Evolutionary conservation across 2,888 invertebrate species (phyloP), one percentile per base, ranked within the genome.

Genomic region (Cryptocheilus praepositus): DNA sequence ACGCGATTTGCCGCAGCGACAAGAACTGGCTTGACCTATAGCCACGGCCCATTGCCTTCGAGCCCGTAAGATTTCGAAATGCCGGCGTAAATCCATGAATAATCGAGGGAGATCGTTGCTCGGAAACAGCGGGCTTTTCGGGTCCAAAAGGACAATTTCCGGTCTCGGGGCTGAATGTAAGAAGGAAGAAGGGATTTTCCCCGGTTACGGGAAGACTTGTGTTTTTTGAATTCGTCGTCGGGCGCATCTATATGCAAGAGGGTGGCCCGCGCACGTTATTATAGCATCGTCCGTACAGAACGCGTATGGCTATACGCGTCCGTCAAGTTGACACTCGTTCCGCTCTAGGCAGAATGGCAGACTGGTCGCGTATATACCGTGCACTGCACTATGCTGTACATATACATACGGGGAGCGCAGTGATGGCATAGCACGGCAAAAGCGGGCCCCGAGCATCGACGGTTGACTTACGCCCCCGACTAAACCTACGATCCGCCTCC

Each of bases 401-500:
- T 49, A 18, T 16, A 49, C 49, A 21, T 52, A 52, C 19, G 19
- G 18, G 19, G 19, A 16, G 49, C 18, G 49, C 49, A 18, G 49
- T 19, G 52, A 52, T 21, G 19, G 22, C 21, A 22, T 22, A 21
- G 52, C 52, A 52, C 52, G 21, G 46, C 44, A 28, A 60, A 60
- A 60, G 45, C 61, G 54, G 67, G 72, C 78, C 75, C 64, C 71
- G 61, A 77, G 79, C 81, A 77, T 79, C 74, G 74, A 77, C 71
- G 76, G 77, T 79, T 80, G 77, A 80, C 76, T 81, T 74, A 71
- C 70, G 73, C 71, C 68, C 67, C 65, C 67, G 67, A 67, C 67
- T 69, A 73, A 68, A 62, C 66, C 67, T 64, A 45, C 61, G 46
- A 43, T 19, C 45, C 22, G 16, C 46, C 16, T 22, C 46, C 46